Evolutionary conservation across 2,797 vertebrate genomes (phyloP).

Genomic region (Gadopsis bispinosus): DNA sequence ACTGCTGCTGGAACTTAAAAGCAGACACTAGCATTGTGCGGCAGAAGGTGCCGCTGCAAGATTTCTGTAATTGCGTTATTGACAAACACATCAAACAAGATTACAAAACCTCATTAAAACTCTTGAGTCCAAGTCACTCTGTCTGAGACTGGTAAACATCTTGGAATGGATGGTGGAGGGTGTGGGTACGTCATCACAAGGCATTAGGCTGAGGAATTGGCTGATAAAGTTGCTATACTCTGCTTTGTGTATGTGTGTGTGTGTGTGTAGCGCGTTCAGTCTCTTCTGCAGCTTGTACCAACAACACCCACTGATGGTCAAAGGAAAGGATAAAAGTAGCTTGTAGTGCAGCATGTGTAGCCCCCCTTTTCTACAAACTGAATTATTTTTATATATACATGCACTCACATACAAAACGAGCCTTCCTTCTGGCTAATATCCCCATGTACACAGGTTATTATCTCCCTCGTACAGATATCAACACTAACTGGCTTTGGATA

Average conservation of each 20-base stretch:
- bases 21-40: conserved; percentile 49
- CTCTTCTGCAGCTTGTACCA: not conserved
- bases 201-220: conserved; percentile 27
- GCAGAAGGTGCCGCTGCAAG: conserved; percentile 38
- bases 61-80: conserved; percentile 60
- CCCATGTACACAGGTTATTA: not conserved
- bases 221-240: conserved; percentile 12
- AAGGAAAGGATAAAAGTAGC: not conserved
- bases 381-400: not conserved
- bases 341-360: not conserved
- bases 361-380: not conserved
- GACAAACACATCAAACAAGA: conserved; percentile 60
- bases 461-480: not conserved
- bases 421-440: conserved; percentile 5
- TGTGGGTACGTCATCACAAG: not conserved
- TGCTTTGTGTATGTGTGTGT: not conserved
- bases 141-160: conserved; percentile 49
- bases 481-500: not conserved
- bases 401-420: not conserved
- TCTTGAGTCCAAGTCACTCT: conserved; percentile 35
- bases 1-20: conserved; percentile 41
- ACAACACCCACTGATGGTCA: not conserved
- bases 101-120: conserved; percentile 58
- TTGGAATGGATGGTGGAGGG: conserved; percentile 22
- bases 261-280: not conserved